phyloP scores from a whole-genome alignment of 92 coral and sea anemone species.

The Micromussa lordhowensis region DNA sequence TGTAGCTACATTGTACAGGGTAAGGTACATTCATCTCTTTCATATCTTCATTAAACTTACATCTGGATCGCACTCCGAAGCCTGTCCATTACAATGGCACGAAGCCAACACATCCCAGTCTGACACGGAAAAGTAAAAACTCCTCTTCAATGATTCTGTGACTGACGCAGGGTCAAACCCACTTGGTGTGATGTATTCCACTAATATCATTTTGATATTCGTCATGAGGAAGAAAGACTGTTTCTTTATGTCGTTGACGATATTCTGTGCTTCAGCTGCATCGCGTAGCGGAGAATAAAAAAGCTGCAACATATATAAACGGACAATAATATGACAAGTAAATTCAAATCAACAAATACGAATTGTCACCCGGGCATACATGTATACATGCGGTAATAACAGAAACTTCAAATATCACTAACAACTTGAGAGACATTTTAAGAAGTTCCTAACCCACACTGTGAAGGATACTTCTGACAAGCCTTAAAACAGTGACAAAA shows the following conservation, averaged over 20 bases:
- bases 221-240: slow-evolving; percentile 80
- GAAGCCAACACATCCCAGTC: slow-evolving; percentile 85
- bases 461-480: too few species aligned
- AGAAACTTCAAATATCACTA: too few species aligned
- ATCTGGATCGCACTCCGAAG: slow-evolving; percentile 68
- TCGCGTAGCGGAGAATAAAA: slow-evolving; percentile 75
- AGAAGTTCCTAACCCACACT: too few species aligned
- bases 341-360: neutral
- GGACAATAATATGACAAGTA: neutral
- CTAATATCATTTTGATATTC: slow-evolving; percentile 78
- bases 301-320: neutral
- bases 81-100: slow-evolving; percentile 93
- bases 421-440: too few species aligned
- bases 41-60: slow-evolving; percentile 42
- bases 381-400: too few species aligned
- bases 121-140: slow-evolving; percentile 78
- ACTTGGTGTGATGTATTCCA: slow-evolving; percentile 64
- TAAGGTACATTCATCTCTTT: too few species aligned
- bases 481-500: too few species aligned
- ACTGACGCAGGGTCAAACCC: slow-evolving; percentile 47
- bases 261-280: slow-evolving; percentile 27
- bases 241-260: slow-evolving; percentile 49
- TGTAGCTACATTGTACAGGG: neutral
- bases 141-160: slow-evolving; percentile 28
- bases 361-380: too few species aligned